Conservation (phyloP, 2,797 vertebrate species). For the Orientallactaga sibirica region DNA sequence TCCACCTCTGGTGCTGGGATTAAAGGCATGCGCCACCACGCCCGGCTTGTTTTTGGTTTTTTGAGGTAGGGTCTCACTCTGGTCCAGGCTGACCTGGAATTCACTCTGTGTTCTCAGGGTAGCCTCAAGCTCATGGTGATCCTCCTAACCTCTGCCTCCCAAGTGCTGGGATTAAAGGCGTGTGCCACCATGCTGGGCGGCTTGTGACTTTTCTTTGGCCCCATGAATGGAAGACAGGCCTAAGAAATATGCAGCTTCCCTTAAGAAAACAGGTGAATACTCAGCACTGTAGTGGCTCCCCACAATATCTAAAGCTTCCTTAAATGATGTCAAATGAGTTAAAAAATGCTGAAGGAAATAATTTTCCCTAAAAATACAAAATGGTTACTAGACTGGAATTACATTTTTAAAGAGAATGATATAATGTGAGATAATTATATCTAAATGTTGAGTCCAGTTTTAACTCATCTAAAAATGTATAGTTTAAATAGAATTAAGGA, state of each 20-base stretch:
- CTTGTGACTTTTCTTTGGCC: slow-evolving; percentile 31
- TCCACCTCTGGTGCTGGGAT: too few relatives aligned
- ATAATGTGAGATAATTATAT: background rate
- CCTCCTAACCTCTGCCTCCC: too few relatives aligned
- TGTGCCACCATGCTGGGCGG: too few relatives aligned
- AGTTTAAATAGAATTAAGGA: slow-evolving; percentile 26
- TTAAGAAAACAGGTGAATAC: background rate
- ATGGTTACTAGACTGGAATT: background rate
- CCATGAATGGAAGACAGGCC: too few relatives aligned
- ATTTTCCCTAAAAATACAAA: slow-evolving; percentile 1
- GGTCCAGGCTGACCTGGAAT: too few relatives aligned
- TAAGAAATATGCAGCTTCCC: background rate
- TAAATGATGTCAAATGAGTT: background rate
- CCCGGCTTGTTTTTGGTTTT: too few relatives aligned
- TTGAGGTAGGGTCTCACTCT: too few relatives aligned
- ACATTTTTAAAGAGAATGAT: background rate
- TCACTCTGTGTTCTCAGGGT: too few relatives aligned
- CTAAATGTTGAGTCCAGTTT: slow-evolving; percentile 7
- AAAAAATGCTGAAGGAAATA: slow-evolving; percentile 1
- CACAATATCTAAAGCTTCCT: background rate
- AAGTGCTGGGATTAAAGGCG: too few relatives aligned
- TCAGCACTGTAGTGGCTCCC: background rate
- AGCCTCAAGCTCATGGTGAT: too few relatives aligned
- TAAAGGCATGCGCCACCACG: too few relatives aligned
- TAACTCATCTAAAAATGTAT: slow-evolving; percentile 30